Conservation (phyloP, 2,888 invertebrate genomes). For the Tetramorium bicarinatum region DNA sequence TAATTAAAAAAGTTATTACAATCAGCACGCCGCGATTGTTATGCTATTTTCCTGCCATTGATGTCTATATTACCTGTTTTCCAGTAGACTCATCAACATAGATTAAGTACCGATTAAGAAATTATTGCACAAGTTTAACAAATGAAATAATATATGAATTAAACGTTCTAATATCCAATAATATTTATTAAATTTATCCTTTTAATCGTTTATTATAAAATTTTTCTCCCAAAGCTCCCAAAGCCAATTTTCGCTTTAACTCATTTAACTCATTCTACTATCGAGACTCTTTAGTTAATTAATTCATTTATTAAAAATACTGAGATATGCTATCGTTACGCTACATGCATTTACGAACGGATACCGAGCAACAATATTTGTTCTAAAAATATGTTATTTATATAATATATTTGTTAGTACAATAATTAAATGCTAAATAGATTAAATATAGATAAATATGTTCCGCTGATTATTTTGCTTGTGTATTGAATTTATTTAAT, state of each 20-base stretch:
- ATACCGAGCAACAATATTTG: neutral
- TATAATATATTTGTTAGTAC: neutral
- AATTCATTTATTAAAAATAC: neutral
- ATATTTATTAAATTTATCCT: neutral
- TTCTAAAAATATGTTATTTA: neutral
- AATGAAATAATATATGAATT: neutral
- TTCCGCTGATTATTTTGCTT: neutral
- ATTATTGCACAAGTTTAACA: neutral
- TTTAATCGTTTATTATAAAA: neutral
- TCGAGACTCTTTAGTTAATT: no score
- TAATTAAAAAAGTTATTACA: constrained; percentile 17
- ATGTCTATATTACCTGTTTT: neutral
- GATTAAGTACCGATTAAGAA: neutral
- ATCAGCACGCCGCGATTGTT: neutral
- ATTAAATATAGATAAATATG: neutral
- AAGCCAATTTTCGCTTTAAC: no score
- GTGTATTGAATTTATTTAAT: neutral
- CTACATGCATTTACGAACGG: neutral
- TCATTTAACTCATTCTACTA: no score
- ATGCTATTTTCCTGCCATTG: neutral
- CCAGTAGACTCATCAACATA: neutral
- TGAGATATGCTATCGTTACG: neutral
- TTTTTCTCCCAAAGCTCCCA: neutral
- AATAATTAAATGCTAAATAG: neutral
- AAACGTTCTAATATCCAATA: neutral